These are phyloP conservation scores for Caenorhabditis sulstoni DNA, from an alignment of 2,888 invertebrate genomes.

Conservation along the genomic window DNA sequence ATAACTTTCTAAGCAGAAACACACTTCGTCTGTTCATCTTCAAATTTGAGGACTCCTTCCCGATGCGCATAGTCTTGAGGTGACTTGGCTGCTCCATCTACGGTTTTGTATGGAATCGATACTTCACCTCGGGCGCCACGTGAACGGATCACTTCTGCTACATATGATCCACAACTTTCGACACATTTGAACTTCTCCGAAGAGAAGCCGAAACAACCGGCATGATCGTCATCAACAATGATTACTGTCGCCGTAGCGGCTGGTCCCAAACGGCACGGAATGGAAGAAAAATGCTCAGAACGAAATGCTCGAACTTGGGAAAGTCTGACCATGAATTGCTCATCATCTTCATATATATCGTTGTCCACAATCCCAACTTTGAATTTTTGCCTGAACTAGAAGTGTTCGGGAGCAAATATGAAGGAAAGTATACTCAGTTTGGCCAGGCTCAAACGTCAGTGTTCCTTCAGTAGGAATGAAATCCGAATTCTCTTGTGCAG, in stretches of 20 bases:
- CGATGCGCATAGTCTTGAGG: conserved; percentile 91
- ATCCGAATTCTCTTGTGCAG: conserved; percentile 95
- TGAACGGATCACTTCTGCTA: conserved; percentile 66
- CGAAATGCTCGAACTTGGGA: conserved; percentile 81
- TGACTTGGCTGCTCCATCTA: conserved; percentile 87
- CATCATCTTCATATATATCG: conserved; percentile 98
- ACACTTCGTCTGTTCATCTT: conserved; percentile 98
- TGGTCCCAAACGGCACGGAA: conserved; percentile 86
- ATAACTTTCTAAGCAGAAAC: too few relatives aligned
- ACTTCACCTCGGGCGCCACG: conserved; percentile 93
- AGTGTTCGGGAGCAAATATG: too few relatives aligned
- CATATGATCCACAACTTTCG: conserved; percentile 83
- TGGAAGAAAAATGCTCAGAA: conserved; percentile 63
- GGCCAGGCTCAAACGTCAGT: conserved; percentile 76
- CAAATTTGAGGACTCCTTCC: conserved; percentile 90
- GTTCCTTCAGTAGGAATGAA: conserved; percentile 87
- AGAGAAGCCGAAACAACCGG: conserved; percentile 94
- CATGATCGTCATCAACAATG: conserved; percentile 98
- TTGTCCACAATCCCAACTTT: conserved; percentile 95
- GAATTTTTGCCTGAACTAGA: conserved; percentile 86
- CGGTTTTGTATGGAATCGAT: conserved; percentile 90
- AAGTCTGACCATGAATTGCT: conserved; percentile 93
- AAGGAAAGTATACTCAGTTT: conserved; percentile 72
- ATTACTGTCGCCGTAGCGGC: conserved; percentile 95
- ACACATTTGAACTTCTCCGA: conserved; percentile 84